phyloP scores from a whole-genome alignment of 2,797 vertebrate species.

The Squalus acanthias region DNA sequence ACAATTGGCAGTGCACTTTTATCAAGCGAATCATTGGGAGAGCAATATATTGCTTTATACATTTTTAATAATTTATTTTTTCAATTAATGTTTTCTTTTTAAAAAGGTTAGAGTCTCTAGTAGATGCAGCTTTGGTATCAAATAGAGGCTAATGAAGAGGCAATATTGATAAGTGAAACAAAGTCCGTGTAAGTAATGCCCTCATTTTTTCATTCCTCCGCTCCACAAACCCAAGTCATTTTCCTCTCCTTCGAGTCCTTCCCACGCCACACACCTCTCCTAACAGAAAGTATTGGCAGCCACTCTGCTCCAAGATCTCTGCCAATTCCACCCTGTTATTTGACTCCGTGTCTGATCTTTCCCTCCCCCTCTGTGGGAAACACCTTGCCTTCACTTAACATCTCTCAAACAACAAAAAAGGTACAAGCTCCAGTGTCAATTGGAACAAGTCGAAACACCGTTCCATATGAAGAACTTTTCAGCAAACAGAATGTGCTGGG shows the following conservation, averaged over 20 bases:
- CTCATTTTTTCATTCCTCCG: no score
- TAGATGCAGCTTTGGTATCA: not conserved
- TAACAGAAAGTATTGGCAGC: not conserved
- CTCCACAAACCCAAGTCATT: not conserved
- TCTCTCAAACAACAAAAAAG: not conserved
- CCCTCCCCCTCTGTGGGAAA: slow-evolving; percentile 21
- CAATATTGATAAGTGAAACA: not conserved
- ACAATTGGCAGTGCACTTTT: not conserved
- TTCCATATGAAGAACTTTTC: not conserved
- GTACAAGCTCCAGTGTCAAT: not conserved
- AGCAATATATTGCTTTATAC: not conserved
- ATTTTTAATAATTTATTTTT: not conserved
- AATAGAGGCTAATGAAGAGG: not conserved
- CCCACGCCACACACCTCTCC: not conserved
- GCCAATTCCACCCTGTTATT: slow-evolving; percentile 17
- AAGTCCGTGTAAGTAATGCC: not conserved
- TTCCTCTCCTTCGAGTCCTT: not conserved
- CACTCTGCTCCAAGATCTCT: not conserved
- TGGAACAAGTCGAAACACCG: slow-evolving; percentile 9
- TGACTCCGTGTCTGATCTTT: slow-evolving; percentile 11
- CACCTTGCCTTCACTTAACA: not conserved
- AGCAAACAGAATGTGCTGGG: not conserved
- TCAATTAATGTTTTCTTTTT: not conserved
- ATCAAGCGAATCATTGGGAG: not conserved
- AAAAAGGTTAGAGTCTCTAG: not conserved